Percentiles rank a stretch among this genome's conserved stretches.
These are phyloP conservation scores for Oostethus manadensis DNA, from an alignment of 2,113 vertebrate species.

Conservation along the genomic window DNA sequence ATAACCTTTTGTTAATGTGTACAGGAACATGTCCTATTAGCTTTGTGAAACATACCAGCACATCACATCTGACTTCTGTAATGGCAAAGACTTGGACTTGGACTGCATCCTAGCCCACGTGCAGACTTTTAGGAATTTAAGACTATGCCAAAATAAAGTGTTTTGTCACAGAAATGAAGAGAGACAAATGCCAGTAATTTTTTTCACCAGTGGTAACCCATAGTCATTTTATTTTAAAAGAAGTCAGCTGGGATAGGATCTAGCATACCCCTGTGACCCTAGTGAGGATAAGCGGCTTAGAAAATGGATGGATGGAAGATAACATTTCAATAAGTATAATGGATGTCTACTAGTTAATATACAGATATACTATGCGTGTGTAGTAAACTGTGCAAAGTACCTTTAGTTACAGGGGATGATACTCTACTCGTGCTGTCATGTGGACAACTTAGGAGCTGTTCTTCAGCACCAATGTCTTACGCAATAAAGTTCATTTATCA, in stretches of 20 bases:
- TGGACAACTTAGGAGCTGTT: slow-evolving; percentile 49
- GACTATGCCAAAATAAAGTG: background rate
- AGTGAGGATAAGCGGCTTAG: too few relatives aligned
- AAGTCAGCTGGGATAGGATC: too few relatives aligned
- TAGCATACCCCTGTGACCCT: too few relatives aligned
- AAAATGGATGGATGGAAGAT: too few relatives aligned
- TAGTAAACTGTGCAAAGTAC: background rate
- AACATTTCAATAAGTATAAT: background rate
- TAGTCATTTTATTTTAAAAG: background rate
- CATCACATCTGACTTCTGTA: slow-evolving; percentile 29
- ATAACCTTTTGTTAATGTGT: slow-evolving; percentile 25
- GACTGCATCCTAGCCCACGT: slow-evolving; percentile 32
- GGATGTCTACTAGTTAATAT: too few relatives aligned
- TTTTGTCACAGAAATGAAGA: background rate
- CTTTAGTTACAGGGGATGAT: background rate
- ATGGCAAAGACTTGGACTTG: slow-evolving; percentile 13
- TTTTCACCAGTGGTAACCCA: background rate
- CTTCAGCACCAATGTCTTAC: slow-evolving; percentile 54
- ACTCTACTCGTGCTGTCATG: background rate
- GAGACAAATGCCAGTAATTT: background rate
- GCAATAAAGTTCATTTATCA: background rate
- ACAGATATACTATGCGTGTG: background rate
- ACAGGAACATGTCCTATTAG: slow-evolving; percentile 24
- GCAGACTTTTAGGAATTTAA: slow-evolving; percentile 13
- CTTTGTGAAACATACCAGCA: slow-evolving; percentile 31